These are phyloP conservation scores for Benitochromis conjunctus DNA, from an alignment of 2,113 vertebrate genomes.

Conservation along the genomic window DNA sequence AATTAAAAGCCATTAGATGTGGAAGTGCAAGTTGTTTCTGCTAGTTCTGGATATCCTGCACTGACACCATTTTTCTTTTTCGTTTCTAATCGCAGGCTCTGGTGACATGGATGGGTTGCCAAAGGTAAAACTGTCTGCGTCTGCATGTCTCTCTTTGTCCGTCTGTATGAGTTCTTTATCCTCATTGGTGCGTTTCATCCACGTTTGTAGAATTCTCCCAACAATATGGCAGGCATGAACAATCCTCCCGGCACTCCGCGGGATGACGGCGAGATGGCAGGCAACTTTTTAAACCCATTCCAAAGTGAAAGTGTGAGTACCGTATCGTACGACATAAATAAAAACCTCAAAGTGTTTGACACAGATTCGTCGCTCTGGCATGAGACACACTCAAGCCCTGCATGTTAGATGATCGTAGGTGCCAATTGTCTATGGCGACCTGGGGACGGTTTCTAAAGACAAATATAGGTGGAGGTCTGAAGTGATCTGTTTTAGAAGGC, in stretches of 20 bases:
- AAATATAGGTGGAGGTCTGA: not conserved
- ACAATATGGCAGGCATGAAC: conserved; percentile 85
- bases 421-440: not conserved
- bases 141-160: not conserved
- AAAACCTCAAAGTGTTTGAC: not conserved
- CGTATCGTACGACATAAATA: not conserved
- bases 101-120: conserved; percentile 89
- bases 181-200: not conserved
- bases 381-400: not conserved
- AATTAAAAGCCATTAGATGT: conserved; percentile 37
- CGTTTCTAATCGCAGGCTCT: conserved; percentile 73
- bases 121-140: conserved; percentile 76
- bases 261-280: conserved; percentile 84
- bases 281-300: conserved; percentile 90
- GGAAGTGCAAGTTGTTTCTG: not conserved
- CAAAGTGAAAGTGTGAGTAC: conserved; percentile 87
- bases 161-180: not conserved
- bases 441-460: not conserved
- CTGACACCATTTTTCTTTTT: not conserved
- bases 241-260: conserved; percentile 85
- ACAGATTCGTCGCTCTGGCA: not conserved
- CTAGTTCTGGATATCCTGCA: not conserved
- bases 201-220: conserved; percentile 81
- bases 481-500: not conserved
- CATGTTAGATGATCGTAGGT: not conserved